Evolutionary conservation across 1,140 invertebrate genomes (phyloP), one percentile per base, ranked within the genome.

Genomic region (Dufourea novaeangliae): DNA sequence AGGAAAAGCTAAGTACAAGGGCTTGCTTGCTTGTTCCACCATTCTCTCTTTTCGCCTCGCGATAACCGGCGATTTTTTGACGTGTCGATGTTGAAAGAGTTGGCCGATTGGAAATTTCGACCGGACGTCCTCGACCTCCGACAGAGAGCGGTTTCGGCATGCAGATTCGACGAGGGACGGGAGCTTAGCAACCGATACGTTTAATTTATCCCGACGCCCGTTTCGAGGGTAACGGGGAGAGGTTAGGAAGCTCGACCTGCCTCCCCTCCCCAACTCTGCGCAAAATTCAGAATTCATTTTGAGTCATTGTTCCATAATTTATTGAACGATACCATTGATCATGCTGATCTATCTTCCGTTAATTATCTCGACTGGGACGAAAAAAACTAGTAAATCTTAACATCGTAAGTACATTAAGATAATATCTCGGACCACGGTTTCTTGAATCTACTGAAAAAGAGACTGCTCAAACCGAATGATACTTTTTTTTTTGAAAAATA

Each of bases 121-220:
- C 75, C 44, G 75, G 75, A 77, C 68, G 68, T 77, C 75, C 75
- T 77, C 75, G 75, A 77, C 57, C 75, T 77, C 46, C 27, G 44
- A 34, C 32, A 44, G 57, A 17, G 29, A 12, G n/a, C n/a, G n/a
- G n/a, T n/a, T 59, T 76, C 59, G 34, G 68, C 59, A 77, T 62
- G 25, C 44, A 10, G 27, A 67, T 76, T 70, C 25, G 8, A 12
- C 2, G n/a, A 22, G 34, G 39, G 10, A 39, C 32, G 34, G n/a
- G n/a, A 50, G 10, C 57, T 44, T 61, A 11, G 57, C 44, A 62
- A 63, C 67, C 74, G 75, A 77, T 77, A 62, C 32, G 12, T 61
- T 59, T 29, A 61, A 69, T 69, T 32, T 41, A 1, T 14, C 14
- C 25, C 25, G 20, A 41, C 41, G 32, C 6, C 56, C 11, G 41